A percentile compares a stretch with the other conserved stretches of the same genome.
These are phyloP conservation scores for Drosophila niveifrons DNA, from an alignment of 2,888 invertebrate genomes.

Conservation along the genomic window DNA sequence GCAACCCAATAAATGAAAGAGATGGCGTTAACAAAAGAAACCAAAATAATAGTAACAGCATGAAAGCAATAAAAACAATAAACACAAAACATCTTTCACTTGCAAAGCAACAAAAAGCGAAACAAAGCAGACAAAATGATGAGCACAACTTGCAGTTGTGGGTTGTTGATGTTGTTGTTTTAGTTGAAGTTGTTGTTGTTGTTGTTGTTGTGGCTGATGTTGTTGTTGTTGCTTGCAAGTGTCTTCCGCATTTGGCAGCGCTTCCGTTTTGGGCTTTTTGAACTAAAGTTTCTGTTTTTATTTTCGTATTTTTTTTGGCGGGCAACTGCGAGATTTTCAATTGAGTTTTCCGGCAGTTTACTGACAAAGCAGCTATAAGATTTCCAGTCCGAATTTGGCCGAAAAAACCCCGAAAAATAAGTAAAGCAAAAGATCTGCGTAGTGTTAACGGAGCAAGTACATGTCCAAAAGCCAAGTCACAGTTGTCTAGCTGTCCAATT, in stretches of 20 bases:
- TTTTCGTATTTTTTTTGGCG: not conserved
- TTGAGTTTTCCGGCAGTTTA: constrained; percentile 37
- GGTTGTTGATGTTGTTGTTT: constrained; percentile 24
- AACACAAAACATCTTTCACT: constrained; percentile 65
- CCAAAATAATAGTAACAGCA: constrained; percentile 3
- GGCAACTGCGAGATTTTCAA: constrained; percentile 28
- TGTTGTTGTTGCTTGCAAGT: constrained; percentile 18
- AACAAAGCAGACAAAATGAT: constrained; percentile 39
- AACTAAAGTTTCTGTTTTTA: constrained; percentile 3
- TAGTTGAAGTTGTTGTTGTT: constrained; percentile 25
- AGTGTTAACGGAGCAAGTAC: constrained; percentile 39
- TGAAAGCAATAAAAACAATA: constrained; percentile 20
- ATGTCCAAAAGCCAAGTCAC: constrained; percentile 29
- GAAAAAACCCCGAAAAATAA: constrained; percentile 15
- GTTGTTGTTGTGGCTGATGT: constrained; percentile 28
- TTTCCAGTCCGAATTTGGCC: constrained; percentile 46
- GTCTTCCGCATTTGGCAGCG: constrained; percentile 59
- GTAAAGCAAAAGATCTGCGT: constrained; percentile 50
- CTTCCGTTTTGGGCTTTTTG: constrained; percentile 59
- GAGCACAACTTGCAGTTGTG: constrained; percentile 36
- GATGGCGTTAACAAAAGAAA: constrained; percentile 22
- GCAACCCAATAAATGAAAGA: constrained; percentile 8
- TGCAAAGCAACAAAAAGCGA: constrained; percentile 19
- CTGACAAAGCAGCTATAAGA: constrained; percentile 14
- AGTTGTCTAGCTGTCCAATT: constrained; percentile 8